Evolutionary conservation across 1,140 invertebrate genomes (phyloP).

Genomic region (Trichonephila inaurata): DNA sequence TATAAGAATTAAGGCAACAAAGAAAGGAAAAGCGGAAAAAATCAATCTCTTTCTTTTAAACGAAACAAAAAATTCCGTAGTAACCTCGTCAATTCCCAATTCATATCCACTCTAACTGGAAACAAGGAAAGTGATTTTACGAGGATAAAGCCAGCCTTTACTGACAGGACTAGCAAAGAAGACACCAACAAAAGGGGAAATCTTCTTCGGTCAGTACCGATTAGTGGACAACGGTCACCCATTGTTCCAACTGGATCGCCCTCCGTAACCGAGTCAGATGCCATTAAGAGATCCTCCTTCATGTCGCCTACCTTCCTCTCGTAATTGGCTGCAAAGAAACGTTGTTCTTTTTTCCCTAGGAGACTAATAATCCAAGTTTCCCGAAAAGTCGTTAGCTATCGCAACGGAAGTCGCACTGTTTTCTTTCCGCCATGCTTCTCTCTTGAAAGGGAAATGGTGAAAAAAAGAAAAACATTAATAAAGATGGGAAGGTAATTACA

Average conservation of each 20-base stretch:
- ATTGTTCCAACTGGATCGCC: constrained; percentile 39
- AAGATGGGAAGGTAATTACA: constrained; percentile 59
- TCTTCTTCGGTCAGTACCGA: constrained; percentile 61
- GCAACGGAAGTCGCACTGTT: constrained; percentile 57
- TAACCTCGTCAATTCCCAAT: constrained; percentile 31
- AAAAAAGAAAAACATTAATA: constrained; percentile 57
- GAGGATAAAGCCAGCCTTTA: constrained; percentile 51
- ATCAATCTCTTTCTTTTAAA: not conserved
- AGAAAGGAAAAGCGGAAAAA: not conserved
- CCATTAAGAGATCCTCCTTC: constrained; percentile 56
- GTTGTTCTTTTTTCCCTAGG: constrained; percentile 13
- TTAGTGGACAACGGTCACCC: constrained; percentile 67
- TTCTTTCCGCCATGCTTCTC: constrained; percentile 52
- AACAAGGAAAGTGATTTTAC: constrained; percentile 54
- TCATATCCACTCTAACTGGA: constrained; percentile 14
- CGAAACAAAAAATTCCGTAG: not conserved
- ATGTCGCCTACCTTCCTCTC: constrained; percentile 53
- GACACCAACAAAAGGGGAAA: constrained; percentile 34
- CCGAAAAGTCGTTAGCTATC: constrained; percentile 67
- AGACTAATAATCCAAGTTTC: constrained; percentile 66
- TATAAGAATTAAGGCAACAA: no score
- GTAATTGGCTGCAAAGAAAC: constrained; percentile 66
- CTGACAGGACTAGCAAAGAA: constrained; percentile 25
- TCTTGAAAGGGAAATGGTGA: not conserved
- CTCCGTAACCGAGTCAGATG: constrained; percentile 59